These are phyloP conservation scores for Heliopora coerulea DNA, from an alignment of 92 coral and sea anemone genomes.

Conservation along the genomic window DNA sequence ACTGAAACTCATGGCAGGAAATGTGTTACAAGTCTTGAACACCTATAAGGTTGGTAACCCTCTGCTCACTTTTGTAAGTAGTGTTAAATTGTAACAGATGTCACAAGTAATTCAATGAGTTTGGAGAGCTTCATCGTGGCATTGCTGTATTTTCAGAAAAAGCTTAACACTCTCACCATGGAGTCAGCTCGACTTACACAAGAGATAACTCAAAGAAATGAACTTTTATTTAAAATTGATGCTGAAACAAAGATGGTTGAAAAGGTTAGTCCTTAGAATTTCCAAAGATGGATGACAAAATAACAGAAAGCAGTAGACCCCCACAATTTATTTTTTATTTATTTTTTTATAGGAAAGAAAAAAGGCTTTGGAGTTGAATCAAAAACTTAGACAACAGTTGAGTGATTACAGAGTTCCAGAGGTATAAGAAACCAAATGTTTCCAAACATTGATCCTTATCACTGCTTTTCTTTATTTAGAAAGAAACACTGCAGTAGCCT, in stretches of 20 bases:
- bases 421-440: constrained; percentile 47
- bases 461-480: not conserved
- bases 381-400: constrained; percentile 80
- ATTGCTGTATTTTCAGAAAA: constrained; percentile 63
- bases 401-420: constrained; percentile 98
- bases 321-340: not conserved
- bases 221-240: constrained; percentile 80
- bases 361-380: constrained; percentile 80
- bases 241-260: constrained; percentile 92
- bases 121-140: too few relatives aligned
- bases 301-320: not conserved
- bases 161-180: constrained; percentile 88
- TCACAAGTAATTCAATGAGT: too few relatives aligned
- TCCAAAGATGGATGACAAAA: too few relatives aligned
- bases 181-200: constrained; percentile 79
- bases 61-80: too few relatives aligned
- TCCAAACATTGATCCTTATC: not conserved
- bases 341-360: constrained; percentile 63
- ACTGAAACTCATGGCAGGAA: constrained; percentile 90
- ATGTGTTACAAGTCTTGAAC: constrained; percentile 91
- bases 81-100: too few relatives aligned
- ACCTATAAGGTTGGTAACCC: constrained; percentile 76
- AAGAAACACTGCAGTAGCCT: too few relatives aligned
- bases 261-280: constrained; percentile 53
- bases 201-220: constrained; percentile 87